Percentiles rank a stretch among this genome's conserved stretches.
phyloP scores from a whole-genome alignment of 2,113 vertebrate genomes.

The Pandion haliaetus region DNA sequence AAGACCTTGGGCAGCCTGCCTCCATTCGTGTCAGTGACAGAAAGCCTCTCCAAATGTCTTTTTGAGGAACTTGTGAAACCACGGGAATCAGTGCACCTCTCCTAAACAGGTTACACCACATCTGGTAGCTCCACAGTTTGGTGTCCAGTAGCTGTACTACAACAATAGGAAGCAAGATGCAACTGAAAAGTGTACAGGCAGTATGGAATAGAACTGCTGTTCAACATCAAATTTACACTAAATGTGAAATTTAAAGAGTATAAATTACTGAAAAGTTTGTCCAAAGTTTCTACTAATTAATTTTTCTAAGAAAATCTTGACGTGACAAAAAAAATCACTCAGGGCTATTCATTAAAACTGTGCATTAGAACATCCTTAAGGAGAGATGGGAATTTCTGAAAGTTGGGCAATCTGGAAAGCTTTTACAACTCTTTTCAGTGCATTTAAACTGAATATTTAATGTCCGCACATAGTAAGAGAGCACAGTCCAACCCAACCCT shows the following conservation, averaged over 20 bases:
- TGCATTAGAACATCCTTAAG: not conserved
- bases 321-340: not conserved
- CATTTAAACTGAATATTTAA: not conserved
- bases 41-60: not conserved
- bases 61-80: not conserved
- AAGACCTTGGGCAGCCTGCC: not conserved
- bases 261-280: not conserved
- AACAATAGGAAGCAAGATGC: not conserved
- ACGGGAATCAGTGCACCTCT: rapidly evolving
- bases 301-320: not conserved
- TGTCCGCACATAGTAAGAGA: not conserved
- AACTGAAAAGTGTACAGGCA: not conserved
- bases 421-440: not conserved
- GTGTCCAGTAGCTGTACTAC: not conserved
- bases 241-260: not conserved
- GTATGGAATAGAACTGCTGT: not conserved
- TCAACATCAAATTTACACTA: not conserved
- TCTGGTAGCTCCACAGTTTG: not conserved
- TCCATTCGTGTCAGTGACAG: rapidly evolving
- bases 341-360: not conserved
- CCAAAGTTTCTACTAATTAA: not conserved
- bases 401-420: not conserved
- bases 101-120: not conserved
- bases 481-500: not conserved
- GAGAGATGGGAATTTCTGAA: not conserved